Evolutionary conservation across 2,888 invertebrate genomes (phyloP).

Genomic region (Myopa testacea): DNA sequence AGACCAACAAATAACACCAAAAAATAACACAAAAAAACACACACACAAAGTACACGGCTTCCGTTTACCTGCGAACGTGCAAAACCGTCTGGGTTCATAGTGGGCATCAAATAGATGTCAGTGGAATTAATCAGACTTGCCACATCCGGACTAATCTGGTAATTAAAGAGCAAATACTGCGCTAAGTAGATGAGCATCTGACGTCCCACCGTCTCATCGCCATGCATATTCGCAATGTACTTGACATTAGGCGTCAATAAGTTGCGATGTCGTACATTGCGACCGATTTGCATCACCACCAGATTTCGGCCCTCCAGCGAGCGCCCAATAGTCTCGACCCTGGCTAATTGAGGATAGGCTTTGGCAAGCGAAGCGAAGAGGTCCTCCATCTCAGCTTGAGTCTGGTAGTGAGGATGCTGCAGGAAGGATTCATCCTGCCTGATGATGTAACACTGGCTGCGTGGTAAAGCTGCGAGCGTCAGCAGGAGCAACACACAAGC

Average conservation of each 20-base stretch:
- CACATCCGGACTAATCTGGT: slow-evolving; percentile 77
- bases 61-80: slow-evolving; percentile 78
- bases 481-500: slow-evolving; percentile 3
- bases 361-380: slow-evolving; percentile 74
- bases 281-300: slow-evolving; percentile 78
- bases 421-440: slow-evolving; percentile 72
- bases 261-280: slow-evolving; percentile 72
- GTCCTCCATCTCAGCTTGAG: slow-evolving; percentile 78
- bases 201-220: slow-evolving; percentile 91
- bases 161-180: slow-evolving; percentile 83
- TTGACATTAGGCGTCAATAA: slow-evolving; percentile 89
- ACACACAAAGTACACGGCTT: neutral
- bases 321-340: slow-evolving; percentile 82
- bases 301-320: slow-evolving; percentile 85
- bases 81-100: slow-evolving; percentile 97
- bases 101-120: slow-evolving; percentile 95
- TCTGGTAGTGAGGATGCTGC: slow-evolving; percentile 74
- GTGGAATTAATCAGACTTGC: slow-evolving; percentile 85
- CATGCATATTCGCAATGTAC: slow-evolving; percentile 96
- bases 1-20: too few relatives aligned
- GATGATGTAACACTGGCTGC: slow-evolving; percentile 54
- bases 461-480: slow-evolving; percentile 34
- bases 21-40: neutral
- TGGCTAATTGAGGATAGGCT: slow-evolving; percentile 77
- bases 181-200: slow-evolving; percentile 86